These are phyloP conservation scores for Brachylomia viminalis DNA, from an alignment of 2,888 invertebrate species.

Conservation along the genomic window DNA sequence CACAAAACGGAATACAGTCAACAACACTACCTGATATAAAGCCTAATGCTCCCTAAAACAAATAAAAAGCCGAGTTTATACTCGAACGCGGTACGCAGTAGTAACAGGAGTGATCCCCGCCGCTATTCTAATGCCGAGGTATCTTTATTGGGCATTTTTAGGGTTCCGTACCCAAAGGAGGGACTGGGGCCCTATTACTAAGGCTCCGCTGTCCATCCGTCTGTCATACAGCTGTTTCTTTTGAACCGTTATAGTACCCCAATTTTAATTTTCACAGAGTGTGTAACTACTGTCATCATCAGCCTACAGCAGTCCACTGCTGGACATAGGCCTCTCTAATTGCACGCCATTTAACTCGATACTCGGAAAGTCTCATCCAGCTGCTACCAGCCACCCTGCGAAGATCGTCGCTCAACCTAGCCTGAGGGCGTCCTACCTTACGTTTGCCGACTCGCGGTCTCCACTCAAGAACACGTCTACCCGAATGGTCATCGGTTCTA, in stretches of 20 bases:
- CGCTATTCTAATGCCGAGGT: slow-evolving; percentile 68
- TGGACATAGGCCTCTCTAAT: too few species aligned
- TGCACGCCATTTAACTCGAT: too few species aligned
- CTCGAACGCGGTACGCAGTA: slow-evolving; percentile 49
- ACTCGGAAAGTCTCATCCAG: too few species aligned
- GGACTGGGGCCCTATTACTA: background rate
- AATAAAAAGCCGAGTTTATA: slow-evolving; percentile 55
- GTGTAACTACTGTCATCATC: too few species aligned
- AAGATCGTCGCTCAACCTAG: too few species aligned
- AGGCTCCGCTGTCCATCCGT: background rate
- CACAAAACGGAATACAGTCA: slow-evolving; percentile 9
- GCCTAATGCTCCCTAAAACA: slow-evolving; percentile 35
- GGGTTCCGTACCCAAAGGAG: background rate
- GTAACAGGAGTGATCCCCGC: slow-evolving; percentile 61
- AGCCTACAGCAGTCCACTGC: too few species aligned
- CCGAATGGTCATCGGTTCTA: too few species aligned
- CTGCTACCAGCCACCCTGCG: too few species aligned
- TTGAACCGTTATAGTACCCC: background rate
- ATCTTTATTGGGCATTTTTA: slow-evolving; percentile 79
- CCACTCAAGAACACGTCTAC: too few species aligned
- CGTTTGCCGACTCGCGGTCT: too few species aligned
- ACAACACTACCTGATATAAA: slow-evolving; percentile 37
- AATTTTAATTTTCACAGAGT: background rate
- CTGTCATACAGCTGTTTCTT: background rate
- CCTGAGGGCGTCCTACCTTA: too few species aligned